Evolutionary conservation across 2,113 vertebrate species (phyloP).

Genomic region (Girardinichthys multiradiatus): DNA sequence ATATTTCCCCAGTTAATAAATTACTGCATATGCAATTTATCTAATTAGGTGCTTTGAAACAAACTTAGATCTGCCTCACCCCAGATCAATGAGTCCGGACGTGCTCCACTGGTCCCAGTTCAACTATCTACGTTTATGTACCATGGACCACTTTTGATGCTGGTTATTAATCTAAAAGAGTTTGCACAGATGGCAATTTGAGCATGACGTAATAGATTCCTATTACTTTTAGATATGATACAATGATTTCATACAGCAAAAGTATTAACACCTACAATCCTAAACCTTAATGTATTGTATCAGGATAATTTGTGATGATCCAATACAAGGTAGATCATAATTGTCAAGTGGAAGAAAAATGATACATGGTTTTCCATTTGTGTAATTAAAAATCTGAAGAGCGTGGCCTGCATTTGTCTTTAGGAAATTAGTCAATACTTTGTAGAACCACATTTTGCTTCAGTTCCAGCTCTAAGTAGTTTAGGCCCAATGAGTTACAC

Average conservation of each 20-base stretch:
- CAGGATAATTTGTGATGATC: too few relatives aligned
- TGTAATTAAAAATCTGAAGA: neutral
- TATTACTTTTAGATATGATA: conserved; percentile 21
- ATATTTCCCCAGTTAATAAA: conserved; percentile 57
- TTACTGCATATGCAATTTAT: conserved; percentile 68
- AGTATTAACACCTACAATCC: neutral
- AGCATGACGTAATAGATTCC: conserved; percentile 27
- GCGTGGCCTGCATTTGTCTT: neutral
- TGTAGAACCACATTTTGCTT: neutral
- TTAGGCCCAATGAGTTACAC: neutral
- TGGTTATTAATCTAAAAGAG: conserved; percentile 39
- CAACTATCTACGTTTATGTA: conserved; percentile 25
- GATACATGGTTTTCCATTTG: neutral
- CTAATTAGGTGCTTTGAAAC: conserved; percentile 67
- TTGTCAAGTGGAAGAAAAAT: neutral
- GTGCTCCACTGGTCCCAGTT: conserved; percentile 52
- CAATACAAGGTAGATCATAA: too few relatives aligned
- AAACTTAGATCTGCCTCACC: conserved; percentile 58
- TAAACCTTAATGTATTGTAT: neutral
- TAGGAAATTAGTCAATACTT: neutral
- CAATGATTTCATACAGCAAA: neutral
- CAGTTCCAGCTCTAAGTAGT: neutral
- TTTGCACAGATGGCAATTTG: conserved; percentile 49
- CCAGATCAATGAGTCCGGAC: conserved; percentile 47
- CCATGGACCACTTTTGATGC: conserved; percentile 40